phyloP scores from a whole-genome alignment of 2,797 vertebrate species.

The Gymnothorax javanicus region DNA sequence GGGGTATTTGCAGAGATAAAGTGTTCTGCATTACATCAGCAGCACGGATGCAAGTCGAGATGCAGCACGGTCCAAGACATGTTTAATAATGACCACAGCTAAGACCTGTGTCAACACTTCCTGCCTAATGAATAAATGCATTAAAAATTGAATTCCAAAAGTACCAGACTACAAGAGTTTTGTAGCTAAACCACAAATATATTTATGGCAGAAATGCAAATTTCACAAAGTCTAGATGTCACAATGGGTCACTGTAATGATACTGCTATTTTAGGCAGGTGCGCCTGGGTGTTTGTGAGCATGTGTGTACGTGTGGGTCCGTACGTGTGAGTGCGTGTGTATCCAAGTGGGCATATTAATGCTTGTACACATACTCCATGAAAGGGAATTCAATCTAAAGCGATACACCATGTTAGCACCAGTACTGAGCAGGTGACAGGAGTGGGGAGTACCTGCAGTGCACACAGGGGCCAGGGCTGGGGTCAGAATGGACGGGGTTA shows the following conservation, averaged over 20 bases:
- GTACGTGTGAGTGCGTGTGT: neutral
- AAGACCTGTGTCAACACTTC: neutral
- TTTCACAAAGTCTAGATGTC: neutral
- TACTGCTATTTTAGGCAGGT: neutral
- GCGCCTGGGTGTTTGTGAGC: neutral
- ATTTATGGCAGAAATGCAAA: neutral
- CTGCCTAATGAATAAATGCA: neutral
- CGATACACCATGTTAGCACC: neutral
- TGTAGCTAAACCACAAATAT: neutral
- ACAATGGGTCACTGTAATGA: neutral
- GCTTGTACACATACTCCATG: neutral
- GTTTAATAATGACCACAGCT: neutral
- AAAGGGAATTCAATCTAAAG: neutral
- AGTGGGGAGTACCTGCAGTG: neutral
- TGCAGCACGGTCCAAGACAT: too few relatives aligned
- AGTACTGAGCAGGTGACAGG: neutral
- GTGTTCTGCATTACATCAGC: neutral
- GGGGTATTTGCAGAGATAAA: neutral
- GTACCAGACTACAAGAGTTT: neutral
- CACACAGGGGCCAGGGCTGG: neutral
- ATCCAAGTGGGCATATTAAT: neutral
- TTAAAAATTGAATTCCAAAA: neutral
- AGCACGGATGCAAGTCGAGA: too few relatives aligned
- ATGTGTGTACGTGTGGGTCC: neutral
- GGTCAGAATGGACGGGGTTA: constrained; percentile 6